A percentile compares a stretch with the other conserved stretches of the same genome.
Evolutionary conservation across 2,797 vertebrate species (phyloP).

Genomic region (Acipenser transmontanus): DNA sequence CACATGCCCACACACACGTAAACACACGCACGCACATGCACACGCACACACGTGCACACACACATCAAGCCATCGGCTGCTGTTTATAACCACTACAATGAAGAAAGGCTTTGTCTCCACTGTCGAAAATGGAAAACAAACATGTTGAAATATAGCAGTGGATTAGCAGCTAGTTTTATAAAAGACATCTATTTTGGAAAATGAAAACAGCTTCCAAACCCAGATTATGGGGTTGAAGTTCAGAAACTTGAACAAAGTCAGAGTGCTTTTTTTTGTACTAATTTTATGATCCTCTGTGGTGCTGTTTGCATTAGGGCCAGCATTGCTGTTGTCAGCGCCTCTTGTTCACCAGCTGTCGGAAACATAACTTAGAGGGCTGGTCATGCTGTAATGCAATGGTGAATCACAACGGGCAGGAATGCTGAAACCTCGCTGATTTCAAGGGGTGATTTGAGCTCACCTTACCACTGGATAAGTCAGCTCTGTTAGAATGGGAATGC

Average conservation of each 20-base stretch:
- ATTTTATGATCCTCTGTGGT: not conserved
- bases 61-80: too few species aligned
- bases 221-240: not conserved
- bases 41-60: too few species aligned
- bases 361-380: not conserved
- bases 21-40: too few species aligned
- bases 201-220: not conserved
- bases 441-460: not conserved
- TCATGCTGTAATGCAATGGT: conserved; percentile 9
- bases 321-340: conserved; percentile 11
- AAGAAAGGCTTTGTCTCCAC: too few species aligned
- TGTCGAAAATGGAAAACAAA: not conserved
- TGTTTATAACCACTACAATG: too few species aligned
- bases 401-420: conserved; percentile 6
- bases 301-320: not conserved
- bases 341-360: conserved; percentile 12
- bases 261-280: not conserved
- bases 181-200: not conserved
- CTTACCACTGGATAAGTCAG: too few species aligned
- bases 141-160: not conserved
- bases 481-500: too few species aligned
- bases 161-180: conserved; percentile 1
- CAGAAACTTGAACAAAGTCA: not conserved
- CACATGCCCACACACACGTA: too few species aligned
- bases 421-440: not conserved